These are phyloP conservation scores for Spisula subtruncata DNA, from an alignment of 2,888 invertebrate genomes.

Conservation along the genomic window DNA sequence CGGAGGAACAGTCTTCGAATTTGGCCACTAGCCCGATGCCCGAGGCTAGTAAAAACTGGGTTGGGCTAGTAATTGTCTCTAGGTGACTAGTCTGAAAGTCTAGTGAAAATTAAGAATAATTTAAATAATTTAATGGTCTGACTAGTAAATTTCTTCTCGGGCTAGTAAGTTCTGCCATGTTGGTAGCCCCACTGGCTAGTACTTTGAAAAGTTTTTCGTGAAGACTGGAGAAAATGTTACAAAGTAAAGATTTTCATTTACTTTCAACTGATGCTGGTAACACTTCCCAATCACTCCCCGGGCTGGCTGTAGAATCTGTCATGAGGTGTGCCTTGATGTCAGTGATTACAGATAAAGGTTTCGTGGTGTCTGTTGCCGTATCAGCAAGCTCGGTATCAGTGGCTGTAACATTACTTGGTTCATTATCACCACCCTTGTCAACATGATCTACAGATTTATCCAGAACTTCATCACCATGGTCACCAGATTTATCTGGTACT, in stretches of 20 bases:
- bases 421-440: neutral
- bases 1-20: no score
- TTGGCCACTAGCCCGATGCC: no score
- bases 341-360: neutral
- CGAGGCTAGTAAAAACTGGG: no score
- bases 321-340: neutral
- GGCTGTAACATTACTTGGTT: neutral
- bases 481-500: neutral
- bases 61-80: no score
- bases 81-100: no score
- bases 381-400: neutral
- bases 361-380: neutral
- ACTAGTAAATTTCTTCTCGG: no score
- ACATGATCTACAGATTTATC: neutral
- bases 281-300: conserved; percentile 22
- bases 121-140: no score
- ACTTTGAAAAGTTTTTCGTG: no score
- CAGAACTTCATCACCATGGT: neutral
- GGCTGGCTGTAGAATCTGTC: neutral
- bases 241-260: neutral
- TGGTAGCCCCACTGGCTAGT: no score
- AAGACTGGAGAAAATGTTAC: no score
- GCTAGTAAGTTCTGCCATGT: no score
- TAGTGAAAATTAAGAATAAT: no score
- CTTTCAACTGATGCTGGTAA: neutral